Base-by-base conservation (phyloP, 1,140 invertebrate genomes). In the Galleria mellonella region DNA sequence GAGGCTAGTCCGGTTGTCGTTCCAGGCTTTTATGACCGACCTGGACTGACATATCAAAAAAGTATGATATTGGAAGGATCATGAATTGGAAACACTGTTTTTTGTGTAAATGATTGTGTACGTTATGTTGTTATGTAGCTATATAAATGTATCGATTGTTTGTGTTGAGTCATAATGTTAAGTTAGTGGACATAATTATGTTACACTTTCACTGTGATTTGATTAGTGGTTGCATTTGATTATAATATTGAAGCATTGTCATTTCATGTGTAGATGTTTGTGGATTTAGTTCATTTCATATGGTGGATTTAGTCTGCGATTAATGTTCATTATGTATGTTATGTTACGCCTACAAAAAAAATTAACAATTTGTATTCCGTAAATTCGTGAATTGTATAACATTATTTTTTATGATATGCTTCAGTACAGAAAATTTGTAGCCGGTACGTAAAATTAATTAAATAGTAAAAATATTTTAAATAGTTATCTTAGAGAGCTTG, bases 161-260 rank as follows among this genome's bases (percentile, higher is more conserved):
- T 65, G 66, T 78, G 68, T 69, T 72, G 71, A 82, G 77, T 82
- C 66, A 62, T 76, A 76, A 74, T 73, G 49, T 71, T 78, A 73
- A 73, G 67, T 81, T 79, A 79, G 74, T 77, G 72, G 63, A 63
- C 77, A 81, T 82, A 72, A 69, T 71, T 72, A 63, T 73, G 66
- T 77, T 76, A 70, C 63, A 75, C 62, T 67, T 71, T 79, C 70
- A 77, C 81, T 84, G 77, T 84, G 81, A 84, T 82, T 82, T 76
- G 67, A 72, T 72, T 65, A 66, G 65, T 72, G 70, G 58, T 72
- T 76, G 74, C 74, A 78, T 78, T 78, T 74, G 71, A 70, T 71
- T 70, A 58, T 70, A 56, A 36, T 43, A 58, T 63, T 60, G 59
- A 61, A 62, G 66, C 56, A 56, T 72, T 59, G 56, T 64, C 57